Evolutionary conservation across 2,113 vertebrate species (phyloP).

Genomic region (Xenotilapia leptura): DNA sequence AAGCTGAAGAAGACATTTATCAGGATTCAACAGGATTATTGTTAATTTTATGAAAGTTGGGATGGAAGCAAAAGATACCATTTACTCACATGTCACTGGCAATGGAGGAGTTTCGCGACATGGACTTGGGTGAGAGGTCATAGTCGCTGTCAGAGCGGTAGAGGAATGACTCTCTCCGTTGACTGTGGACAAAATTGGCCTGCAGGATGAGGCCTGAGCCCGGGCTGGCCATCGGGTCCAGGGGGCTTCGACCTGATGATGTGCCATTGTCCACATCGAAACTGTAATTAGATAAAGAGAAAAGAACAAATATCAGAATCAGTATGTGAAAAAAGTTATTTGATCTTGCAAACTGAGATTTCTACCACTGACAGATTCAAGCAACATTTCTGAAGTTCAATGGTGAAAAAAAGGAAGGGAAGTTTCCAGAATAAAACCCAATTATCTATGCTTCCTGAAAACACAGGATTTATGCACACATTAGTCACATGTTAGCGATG

Average conservation of each 20-base stretch:
- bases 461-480: not conserved
- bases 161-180: constrained; percentile 95
- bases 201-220: constrained; percentile 97
- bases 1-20: not conserved
- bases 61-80: not conserved
- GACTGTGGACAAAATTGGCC: constrained; percentile 97
- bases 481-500: not conserved
- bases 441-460: not conserved
- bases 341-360: not conserved
- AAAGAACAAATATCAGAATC: not conserved
- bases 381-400: not conserved
- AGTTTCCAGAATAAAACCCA: not conserved
- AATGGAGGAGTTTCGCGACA: constrained; percentile 99
- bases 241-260: constrained; percentile 92
- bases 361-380: not conserved
- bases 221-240: constrained; percentile 98
- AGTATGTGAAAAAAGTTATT: not conserved
- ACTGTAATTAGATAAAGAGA: constrained; percentile 61
- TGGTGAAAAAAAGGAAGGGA: not conserved
- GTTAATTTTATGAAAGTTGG: not conserved
- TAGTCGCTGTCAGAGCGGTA: constrained; percentile 98
- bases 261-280: constrained; percentile 99
- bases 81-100: constrained; percentile 94
- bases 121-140: constrained; percentile 97
- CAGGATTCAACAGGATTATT: not conserved